A percentile compares a stretch with the other conserved stretches of the same genome.
Conservation (phyloP, 2,113 vertebrate genomes). For the Lamprologus tigripictilis region DNA sequence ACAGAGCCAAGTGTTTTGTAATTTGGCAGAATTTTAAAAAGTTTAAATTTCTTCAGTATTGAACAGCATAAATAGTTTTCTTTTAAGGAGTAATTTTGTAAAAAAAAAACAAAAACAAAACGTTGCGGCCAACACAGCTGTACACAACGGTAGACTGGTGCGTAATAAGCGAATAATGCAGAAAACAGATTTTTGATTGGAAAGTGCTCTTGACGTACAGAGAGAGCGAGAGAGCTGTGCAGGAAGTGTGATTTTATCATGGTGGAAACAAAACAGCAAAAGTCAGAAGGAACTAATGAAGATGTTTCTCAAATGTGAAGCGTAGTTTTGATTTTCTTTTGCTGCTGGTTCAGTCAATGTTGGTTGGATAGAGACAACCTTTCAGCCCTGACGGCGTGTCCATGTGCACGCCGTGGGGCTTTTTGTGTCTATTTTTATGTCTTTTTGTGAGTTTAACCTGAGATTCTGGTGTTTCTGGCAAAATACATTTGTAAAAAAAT, state of each 20-base stretch:
- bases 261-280: neutral
- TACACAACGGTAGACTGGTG: neutral
- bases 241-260: neutral
- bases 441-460: neutral
- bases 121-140: fast-evolving
- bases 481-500: neutral
- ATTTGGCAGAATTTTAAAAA: neutral
- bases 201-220: neutral
- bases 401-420: fast-evolving
- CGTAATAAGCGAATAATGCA: neutral
- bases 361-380: neutral
- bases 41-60: neutral
- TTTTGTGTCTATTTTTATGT: neutral
- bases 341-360: neutral
- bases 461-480: neutral
- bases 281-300: fast-evolving
- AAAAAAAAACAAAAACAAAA: neutral
- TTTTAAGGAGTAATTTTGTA: neutral
- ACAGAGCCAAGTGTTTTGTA: neutral
- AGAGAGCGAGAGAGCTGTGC: neutral
- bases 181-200: neutral
- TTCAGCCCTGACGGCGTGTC: neutral
- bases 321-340: neutral
- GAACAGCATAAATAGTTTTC: neutral
- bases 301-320: neutral